These are phyloP conservation scores for Pantala flavescens DNA, from an alignment of 1,140 invertebrate species.

Conservation along the genomic window DNA sequence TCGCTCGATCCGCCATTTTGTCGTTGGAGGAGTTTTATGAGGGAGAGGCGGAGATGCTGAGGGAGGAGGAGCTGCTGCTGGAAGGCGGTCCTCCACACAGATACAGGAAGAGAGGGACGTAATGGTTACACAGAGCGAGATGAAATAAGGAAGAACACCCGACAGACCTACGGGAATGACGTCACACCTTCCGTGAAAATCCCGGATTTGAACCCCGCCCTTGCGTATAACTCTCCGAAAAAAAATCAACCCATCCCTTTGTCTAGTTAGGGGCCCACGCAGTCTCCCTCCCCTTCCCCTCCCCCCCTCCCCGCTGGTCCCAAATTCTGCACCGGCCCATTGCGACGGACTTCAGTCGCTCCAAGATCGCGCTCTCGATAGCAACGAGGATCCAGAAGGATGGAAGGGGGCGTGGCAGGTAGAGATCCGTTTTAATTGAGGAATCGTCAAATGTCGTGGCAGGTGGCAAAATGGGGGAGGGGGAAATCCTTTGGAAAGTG, in stretches of 20 bases:
- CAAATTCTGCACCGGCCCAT: neutral
- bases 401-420: neutral
- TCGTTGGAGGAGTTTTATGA: neutral
- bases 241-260: neutral
- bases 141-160: neutral
- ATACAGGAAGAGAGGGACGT: neutral
- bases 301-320: neutral
- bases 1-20: constrained; percentile 7
- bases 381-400: neutral
- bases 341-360: neutral
- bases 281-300: neutral
- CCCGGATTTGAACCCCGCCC: constrained; percentile 5
- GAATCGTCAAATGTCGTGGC: no score
- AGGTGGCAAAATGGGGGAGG: no score
- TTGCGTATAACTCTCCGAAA: neutral
- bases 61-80: constrained; percentile 10
- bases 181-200: neutral
- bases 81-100: neutral
- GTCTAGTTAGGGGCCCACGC: neutral
- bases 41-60: neutral
- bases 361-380: constrained; percentile 1
- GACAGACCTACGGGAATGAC: neutral
- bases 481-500: no score
- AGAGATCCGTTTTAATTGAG: neutral
- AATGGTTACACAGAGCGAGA: neutral